phyloP scores from a whole-genome alignment of 2,113 vertebrate species.

The Plecturocebus donacophilus region DNA sequence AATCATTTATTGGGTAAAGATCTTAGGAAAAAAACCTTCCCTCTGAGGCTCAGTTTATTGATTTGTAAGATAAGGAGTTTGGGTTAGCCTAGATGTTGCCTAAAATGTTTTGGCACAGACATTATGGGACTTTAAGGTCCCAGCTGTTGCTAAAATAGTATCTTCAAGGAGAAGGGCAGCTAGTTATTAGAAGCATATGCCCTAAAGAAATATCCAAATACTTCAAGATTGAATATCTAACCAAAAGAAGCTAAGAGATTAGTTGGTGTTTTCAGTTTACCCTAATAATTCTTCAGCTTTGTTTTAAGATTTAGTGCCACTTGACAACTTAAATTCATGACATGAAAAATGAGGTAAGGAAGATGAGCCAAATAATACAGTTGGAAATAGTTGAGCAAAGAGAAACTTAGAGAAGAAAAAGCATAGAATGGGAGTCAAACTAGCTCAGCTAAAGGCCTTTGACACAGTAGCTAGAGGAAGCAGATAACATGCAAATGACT shows the following conservation, averaged over 20 bases:
- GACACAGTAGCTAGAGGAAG: background rate
- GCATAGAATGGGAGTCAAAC: background rate
- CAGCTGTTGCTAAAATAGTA: background rate
- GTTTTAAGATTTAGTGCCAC: background rate
- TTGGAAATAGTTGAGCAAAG: conserved; percentile 4
- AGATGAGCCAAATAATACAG: background rate
- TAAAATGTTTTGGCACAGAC: background rate
- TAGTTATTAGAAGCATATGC: background rate
- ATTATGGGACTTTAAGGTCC: background rate
- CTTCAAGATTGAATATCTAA: background rate
- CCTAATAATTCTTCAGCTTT: background rate
- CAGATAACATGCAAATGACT: background rate
- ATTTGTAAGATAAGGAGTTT: conserved; percentile 30
- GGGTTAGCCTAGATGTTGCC: background rate
- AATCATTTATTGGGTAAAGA: background rate
- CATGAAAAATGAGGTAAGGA: background rate
- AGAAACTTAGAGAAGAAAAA: background rate
- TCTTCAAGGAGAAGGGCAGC: background rate
- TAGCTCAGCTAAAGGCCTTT: background rate
- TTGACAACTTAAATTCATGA: background rate
- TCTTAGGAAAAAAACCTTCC: conserved; percentile 19
- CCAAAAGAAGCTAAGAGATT: background rate
- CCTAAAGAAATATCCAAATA: background rate
- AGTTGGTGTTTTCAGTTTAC: background rate
- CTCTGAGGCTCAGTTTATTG: conserved; percentile 8